phyloP scores from a whole-genome alignment of 2,888 invertebrate species.

The Cactoblastis cactorum region DNA sequence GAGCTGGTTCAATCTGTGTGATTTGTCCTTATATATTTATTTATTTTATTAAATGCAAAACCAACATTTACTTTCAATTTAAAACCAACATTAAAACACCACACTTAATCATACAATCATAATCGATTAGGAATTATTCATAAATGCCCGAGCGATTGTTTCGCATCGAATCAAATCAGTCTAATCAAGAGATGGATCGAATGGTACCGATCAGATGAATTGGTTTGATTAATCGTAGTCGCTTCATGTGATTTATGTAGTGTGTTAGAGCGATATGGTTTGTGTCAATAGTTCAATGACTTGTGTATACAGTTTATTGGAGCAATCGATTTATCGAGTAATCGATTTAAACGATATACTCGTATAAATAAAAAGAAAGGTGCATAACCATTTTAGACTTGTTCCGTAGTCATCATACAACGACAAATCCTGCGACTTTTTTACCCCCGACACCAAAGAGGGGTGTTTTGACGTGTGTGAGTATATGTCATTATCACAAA shows the following conservation, averaged over 20 bases:
- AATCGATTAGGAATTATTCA: constrained; percentile 50
- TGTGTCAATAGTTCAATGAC: constrained; percentile 29
- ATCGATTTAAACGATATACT: too few species aligned
- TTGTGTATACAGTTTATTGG: not conserved
- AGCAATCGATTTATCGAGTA: not conserved
- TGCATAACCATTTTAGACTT: too few species aligned
- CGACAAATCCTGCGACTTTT: too few species aligned
- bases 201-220: constrained; percentile 58
- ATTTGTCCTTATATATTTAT: too few species aligned
- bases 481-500: too few species aligned
- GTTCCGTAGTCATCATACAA: too few species aligned
- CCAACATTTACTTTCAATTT: constrained; percentile 24
- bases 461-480: too few species aligned
- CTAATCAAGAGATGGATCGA: constrained; percentile 64
- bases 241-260: constrained; percentile 62
- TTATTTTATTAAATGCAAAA: too few species aligned
- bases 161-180: constrained; percentile 53
- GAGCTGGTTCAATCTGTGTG: too few species aligned
- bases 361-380: too few species aligned
- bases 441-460: too few species aligned
- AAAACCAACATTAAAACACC: constrained; percentile 23
- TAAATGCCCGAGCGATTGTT: constrained; percentile 49
- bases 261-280: constrained; percentile 36
- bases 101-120: constrained; percentile 39
- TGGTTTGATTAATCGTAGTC: constrained; percentile 63